Percentiles rank a stretch among this genome's conserved stretches.
Conservation (phyloP, 1,140 invertebrate genomes). For the Euschistus heros region DNA sequence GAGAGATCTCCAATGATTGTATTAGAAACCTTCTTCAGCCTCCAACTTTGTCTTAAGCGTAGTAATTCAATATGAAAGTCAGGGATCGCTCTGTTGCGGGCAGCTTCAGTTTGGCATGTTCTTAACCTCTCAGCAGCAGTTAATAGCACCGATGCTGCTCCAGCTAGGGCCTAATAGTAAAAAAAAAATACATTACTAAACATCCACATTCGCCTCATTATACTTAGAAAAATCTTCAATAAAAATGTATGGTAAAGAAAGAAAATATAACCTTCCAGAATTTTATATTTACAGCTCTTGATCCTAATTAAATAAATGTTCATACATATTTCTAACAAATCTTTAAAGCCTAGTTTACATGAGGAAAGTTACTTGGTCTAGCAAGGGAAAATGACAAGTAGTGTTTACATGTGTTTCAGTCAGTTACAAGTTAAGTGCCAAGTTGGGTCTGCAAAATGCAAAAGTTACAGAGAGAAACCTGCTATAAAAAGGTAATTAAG, state of each 20-base stretch:
- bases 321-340: no score
- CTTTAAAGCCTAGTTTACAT: no score
- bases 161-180: slow-evolving; percentile 50
- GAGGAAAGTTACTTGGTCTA: no score
- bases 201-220: no score
- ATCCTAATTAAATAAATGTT: no score
- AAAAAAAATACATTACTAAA: not conserved
- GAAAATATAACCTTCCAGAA: not conserved
- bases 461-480: no score
- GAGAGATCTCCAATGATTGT: slow-evolving; percentile 93
- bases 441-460: no score
- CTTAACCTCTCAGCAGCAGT: slow-evolving; percentile 75
- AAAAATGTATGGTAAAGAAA: not conserved
- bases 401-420: no score
- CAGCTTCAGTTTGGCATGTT: slow-evolving; percentile 65
- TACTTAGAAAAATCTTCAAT: not conserved
- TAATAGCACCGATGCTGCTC: slow-evolving; percentile 68
- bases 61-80: slow-evolving; percentile 92
- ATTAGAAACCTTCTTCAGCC: slow-evolving; percentile 89
- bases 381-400: no score
- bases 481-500: no score
- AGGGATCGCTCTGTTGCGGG: slow-evolving; percentile 56
- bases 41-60: slow-evolving; percentile 83
- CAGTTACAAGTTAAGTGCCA: no score
- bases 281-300: no score